phyloP scores from a whole-genome alignment of 2,113 vertebrate species.

The Podocnemis expansa region DNA sequence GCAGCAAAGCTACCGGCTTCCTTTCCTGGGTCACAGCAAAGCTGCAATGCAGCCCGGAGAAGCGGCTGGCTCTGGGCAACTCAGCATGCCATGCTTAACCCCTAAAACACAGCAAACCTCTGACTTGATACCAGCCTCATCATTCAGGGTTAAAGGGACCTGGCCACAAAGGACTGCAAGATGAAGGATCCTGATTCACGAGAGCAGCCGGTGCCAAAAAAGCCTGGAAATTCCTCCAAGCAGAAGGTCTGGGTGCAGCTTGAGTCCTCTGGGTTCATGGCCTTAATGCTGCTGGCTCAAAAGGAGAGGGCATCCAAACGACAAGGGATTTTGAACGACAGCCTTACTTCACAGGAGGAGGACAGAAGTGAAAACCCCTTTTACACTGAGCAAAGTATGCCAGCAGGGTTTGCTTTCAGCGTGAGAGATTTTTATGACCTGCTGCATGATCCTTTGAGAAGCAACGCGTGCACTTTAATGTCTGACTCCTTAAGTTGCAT shows the following conservation, averaged over 20 bases:
- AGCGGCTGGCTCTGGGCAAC: not conserved
- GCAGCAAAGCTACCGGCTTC: not conserved
- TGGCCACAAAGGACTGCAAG: not conserved
- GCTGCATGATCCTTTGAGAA: not conserved
- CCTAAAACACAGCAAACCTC: not conserved
- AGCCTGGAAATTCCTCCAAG: too few relatives aligned
- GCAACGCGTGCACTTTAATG: not conserved
- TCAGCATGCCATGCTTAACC: not conserved
- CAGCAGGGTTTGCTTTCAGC: conserved; percentile 8
- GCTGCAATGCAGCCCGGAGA: not conserved
- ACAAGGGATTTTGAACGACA: not conserved
- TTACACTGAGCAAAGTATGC: conserved; percentile 40
- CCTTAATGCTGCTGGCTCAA: not conserved
- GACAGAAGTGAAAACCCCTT: not conserved
- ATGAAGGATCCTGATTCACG: too few relatives aligned
- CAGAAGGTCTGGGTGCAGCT: too few relatives aligned
- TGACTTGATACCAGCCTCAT: not conserved
- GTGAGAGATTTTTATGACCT: not conserved
- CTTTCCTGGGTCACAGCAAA: not conserved
- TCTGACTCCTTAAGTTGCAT: not conserved
- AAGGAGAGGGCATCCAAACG: not conserved
- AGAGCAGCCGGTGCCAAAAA: not conserved
- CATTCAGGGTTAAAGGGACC: not conserved
- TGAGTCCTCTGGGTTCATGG: not conserved
- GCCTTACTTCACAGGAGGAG: not conserved